Evolutionary conservation across 1,140 invertebrate genomes (phyloP).

Genomic region (Galendromus occidentalis): DNA sequence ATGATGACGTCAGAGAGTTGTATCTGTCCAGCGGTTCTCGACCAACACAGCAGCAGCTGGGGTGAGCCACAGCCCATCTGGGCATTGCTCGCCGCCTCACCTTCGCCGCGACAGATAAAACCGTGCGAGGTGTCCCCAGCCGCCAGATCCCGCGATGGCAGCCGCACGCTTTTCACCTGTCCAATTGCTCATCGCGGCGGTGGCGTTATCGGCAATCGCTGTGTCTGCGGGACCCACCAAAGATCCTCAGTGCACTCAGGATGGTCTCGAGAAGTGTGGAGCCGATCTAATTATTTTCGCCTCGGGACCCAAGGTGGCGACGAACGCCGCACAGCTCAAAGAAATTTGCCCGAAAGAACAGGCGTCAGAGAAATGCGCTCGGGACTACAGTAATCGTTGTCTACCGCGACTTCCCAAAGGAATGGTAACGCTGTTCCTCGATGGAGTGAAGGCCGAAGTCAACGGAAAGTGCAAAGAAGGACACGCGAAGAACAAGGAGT

Average conservation of each 20-base stretch:
- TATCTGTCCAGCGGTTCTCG: background rate
- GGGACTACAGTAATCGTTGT: background rate
- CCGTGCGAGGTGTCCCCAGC: background rate
- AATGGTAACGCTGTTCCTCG: slow-evolving; percentile 7
- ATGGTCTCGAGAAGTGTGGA: slow-evolving; percentile 1
- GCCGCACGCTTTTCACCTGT: background rate
- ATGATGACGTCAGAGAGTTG: too few relatives aligned
- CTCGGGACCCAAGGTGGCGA: background rate
- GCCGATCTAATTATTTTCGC: background rate
- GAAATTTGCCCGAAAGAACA: background rate
- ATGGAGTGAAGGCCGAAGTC: slow-evolving; percentile 1
- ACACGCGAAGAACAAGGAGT: slow-evolving; percentile 4
- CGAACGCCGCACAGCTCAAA: background rate
- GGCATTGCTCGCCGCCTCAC: background rate
- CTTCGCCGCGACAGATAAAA: background rate
- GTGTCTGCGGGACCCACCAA: slow-evolving; percentile 18
- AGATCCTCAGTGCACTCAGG: slow-evolving; percentile 13
- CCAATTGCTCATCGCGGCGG: slow-evolving; percentile 15
- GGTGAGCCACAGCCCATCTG: background rate
- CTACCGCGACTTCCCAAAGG: slow-evolving; percentile 3
- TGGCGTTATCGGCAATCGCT: slow-evolving; percentile 17
- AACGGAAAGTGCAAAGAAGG: slow-evolving; percentile 6
- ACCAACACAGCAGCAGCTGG: background rate
- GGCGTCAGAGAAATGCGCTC: slow-evolving; percentile 6
- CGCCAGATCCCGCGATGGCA: background rate